phyloP scores from a whole-genome alignment of 2,113 vertebrate species.

The Hippopotamus amphibius region DNA sequence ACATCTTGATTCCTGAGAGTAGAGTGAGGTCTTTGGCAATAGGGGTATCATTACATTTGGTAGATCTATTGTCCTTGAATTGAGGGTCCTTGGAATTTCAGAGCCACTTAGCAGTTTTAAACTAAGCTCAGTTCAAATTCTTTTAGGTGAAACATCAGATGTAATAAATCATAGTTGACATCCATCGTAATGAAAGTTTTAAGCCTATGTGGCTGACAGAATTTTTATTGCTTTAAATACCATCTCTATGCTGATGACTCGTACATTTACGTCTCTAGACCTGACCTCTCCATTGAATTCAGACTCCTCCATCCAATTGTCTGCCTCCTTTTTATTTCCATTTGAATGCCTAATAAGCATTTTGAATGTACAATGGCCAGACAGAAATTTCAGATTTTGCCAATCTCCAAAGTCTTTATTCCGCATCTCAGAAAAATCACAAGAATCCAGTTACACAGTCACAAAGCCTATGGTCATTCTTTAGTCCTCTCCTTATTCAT shows the following conservation, averaged over 20 bases:
- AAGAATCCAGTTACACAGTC: background rate
- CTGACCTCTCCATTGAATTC: background rate
- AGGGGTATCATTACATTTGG: background rate
- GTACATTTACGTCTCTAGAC: background rate
- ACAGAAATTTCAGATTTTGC: background rate
- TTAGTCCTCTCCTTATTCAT: background rate
- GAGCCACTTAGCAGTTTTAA: background rate
- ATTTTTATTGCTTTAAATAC: conserved; percentile 35
- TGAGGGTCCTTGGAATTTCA: background rate
- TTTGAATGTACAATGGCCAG: background rate
- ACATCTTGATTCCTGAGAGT: background rate
- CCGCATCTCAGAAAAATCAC: background rate
- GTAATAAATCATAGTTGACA: background rate
- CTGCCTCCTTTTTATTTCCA: background rate
- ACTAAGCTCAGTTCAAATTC: background rate
- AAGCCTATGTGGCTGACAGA: background rate
- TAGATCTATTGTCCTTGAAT: background rate
- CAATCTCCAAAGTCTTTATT: background rate
- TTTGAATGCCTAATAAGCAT: background rate
- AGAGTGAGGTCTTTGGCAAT: background rate
- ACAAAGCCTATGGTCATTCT: background rate
- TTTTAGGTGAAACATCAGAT: background rate
- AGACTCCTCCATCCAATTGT: background rate
- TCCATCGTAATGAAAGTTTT: background rate
- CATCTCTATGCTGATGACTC: background rate